Evolutionary conservation across 2,113 vertebrate genomes (phyloP), one percentile per base, ranked within the genome.

Genomic region (Panthera leo): DNA sequence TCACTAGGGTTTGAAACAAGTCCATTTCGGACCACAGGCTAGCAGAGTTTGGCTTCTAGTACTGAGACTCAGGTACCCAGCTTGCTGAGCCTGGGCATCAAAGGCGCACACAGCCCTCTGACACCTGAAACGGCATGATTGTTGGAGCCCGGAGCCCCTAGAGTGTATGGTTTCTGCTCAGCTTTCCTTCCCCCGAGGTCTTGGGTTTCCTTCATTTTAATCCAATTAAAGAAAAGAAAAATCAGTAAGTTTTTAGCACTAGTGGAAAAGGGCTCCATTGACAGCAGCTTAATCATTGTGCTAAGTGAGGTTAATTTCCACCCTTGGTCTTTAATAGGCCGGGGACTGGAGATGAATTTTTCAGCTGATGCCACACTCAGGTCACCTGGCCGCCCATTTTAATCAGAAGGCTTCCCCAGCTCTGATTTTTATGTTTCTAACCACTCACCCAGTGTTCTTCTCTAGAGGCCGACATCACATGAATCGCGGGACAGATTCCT

Each of bases 221-320:
- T 97, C 92, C 95, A 97, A 97, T 98, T 98, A 98, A 89, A 97
- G 95, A 96, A 91, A 97, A 96, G 93, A 94, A 95, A 98, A 97
- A 97, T 93, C 94, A 94, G 98, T 95, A 94, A 13, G 55, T 92
- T 97, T 98, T 97, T 91, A 96, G 84, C 21, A 4, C 63, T 51
- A 23, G 91, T 92, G 76, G 88, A 85, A 97, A 98, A 97, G 93
- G 93, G 83, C 96, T 96, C 55, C 79, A 39, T 89, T 93, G 97
- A 97, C 97, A 96, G 97, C 95, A 34, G 75, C 96, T 98, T 98
- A 97, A 97, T 97, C 98, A 98, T 73, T 80, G 94, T 82, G 53
- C 94, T 96, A 95, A 95, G 92, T 2, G 27, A 97, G 97, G 97
- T 98, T 97, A 98, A 97, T 98, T 98, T 96, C 79, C 65, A 93